Evolutionary conservation across 2,113 vertebrate species (phyloP).

Genomic region (Coturnix japonica): DNA sequence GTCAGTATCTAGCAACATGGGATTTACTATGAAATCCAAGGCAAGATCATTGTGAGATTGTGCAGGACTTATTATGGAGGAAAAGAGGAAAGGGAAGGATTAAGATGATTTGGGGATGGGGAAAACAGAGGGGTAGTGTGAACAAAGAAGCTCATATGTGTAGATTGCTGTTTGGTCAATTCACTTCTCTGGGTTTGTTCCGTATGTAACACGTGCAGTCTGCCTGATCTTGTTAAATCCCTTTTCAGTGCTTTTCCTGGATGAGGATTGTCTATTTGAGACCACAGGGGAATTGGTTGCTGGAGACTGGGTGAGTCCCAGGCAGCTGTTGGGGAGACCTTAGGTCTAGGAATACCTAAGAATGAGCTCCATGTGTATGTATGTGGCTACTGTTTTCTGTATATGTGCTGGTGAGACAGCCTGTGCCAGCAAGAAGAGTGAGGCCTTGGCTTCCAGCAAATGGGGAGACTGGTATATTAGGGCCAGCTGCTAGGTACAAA

Average conservation of each 20-base stretch:
- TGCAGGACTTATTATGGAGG: not conserved
- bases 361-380: rapidly evolving
- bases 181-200: rapidly evolving
- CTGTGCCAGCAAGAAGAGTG: not conserved
- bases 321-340: not conserved
- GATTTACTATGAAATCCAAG: not conserved
- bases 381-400: not conserved
- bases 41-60: not conserved
- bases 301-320: not conserved
- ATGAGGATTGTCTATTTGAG: not conserved
- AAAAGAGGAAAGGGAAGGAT: not conserved
- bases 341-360: not conserved
- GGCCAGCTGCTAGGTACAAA: not conserved
- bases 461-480: not conserved
- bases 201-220: not conserved
- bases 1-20: not conserved
- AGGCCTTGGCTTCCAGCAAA: not conserved
- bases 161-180: not conserved
- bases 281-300: too few species aligned
- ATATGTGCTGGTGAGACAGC: too few species aligned
- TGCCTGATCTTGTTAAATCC: not conserved
- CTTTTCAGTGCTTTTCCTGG: not conserved
- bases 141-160: not conserved
- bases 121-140: not conserved
- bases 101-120: not conserved